Conservation (phyloP, 2,888 invertebrate species). For the Aspidiotus rigidus region DNA sequence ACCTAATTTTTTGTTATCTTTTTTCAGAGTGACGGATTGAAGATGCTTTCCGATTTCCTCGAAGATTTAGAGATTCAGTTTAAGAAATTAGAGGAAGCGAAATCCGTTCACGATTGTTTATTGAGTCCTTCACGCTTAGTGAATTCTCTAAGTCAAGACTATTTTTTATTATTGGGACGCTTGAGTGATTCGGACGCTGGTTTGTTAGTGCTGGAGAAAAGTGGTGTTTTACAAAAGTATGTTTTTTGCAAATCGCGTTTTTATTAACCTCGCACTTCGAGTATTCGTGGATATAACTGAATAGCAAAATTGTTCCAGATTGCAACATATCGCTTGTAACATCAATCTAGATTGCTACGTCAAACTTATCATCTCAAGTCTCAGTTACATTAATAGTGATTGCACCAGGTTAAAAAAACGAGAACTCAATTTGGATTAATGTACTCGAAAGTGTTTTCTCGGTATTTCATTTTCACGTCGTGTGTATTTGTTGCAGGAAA, state of each 20-base stretch:
- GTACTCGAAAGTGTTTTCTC: slow-evolving; percentile 9
- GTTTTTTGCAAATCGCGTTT: slow-evolving; percentile 7
- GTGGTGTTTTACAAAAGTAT: slow-evolving; percentile 34
- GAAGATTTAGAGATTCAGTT: slow-evolving; percentile 68
- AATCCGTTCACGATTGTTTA: slow-evolving; percentile 73
- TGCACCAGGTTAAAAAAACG: slow-evolving; percentile 52
- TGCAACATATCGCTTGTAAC: slow-evolving; percentile 35
- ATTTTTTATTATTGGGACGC: slow-evolving; percentile 86
- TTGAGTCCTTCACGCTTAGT: slow-evolving; percentile 81
- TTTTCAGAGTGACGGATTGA: slow-evolving; percentile 24
- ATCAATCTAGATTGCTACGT: slow-evolving; percentile 87
- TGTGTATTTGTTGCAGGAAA: slow-evolving; percentile 42
- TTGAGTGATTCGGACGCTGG: slow-evolving; percentile 64
- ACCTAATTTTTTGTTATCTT: slow-evolving; percentile 54
- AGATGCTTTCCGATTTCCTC: slow-evolving; percentile 54
- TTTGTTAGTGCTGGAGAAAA: slow-evolving; percentile 51
- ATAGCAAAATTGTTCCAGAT: slow-evolving; percentile 10
- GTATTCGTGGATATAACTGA: background rate
- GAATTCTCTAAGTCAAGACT: slow-evolving; percentile 85
- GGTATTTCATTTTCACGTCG: slow-evolving; percentile 46
- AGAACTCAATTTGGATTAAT: background rate
- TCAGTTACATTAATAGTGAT: slow-evolving; percentile 70
- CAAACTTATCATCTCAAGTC: slow-evolving; percentile 81
- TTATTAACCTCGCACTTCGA: no score
- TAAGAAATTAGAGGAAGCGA: slow-evolving; percentile 58